phyloP scores from a whole-genome alignment of 1,140 invertebrate genomes.

The Reticulitermes speratus region DNA sequence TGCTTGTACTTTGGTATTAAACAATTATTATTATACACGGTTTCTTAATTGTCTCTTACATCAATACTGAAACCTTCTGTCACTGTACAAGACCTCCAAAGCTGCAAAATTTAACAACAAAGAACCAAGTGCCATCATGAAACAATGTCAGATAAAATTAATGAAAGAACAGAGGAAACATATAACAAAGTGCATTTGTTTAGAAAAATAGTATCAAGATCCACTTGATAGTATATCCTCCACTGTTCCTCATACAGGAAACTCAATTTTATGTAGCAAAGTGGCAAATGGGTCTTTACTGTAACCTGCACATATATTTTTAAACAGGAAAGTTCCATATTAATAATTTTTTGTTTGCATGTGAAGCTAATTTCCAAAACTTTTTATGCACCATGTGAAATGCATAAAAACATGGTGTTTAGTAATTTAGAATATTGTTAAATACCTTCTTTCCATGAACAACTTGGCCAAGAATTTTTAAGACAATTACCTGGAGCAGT shows the following conservation, averaged over 20 bases:
- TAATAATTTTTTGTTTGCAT: conserved; percentile 1
- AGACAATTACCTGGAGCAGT: too few species aligned
- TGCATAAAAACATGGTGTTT: conserved; percentile 6
- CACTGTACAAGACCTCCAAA: conserved; percentile 24
- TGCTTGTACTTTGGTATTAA: conserved; percentile 20
- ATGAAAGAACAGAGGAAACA: not conserved
- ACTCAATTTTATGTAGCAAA: not conserved
- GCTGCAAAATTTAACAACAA: conserved; percentile 14
- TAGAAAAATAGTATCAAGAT: not conserved
- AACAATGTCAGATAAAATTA: not conserved
- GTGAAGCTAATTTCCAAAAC: conserved; percentile 25
- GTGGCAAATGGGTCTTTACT: conserved; percentile 10
- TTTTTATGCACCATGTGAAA: conserved; percentile 2
- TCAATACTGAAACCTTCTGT: conserved; percentile 16
- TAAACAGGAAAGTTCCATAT: not conserved
- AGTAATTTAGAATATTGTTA: conserved; percentile 13
- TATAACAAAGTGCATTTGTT: conserved; percentile 16
- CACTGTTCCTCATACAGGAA: not conserved
- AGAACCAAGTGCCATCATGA: not conserved
- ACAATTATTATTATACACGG: conserved; percentile 1
- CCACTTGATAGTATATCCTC: not conserved
- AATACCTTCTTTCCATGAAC: conserved; percentile 14
- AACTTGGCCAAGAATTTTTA: not conserved
- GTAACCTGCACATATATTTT: not conserved
- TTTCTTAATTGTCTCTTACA: conserved; percentile 19